Evolutionary conservation across 2,888 invertebrate species (phyloP).

Genomic region (Nephrotoma guestfalica): DNA sequence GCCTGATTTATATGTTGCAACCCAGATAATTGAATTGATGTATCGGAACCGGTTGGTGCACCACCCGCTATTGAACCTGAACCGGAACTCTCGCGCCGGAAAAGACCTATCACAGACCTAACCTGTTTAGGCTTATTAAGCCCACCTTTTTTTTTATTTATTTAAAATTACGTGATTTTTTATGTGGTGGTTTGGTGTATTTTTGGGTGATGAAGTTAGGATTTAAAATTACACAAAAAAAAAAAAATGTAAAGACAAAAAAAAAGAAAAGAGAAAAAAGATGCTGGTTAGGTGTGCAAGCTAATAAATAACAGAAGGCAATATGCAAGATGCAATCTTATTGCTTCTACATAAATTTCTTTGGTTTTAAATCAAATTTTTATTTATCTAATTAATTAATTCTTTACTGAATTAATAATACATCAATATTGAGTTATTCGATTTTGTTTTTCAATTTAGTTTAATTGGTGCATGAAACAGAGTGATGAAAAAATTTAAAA

Average conservation of each 20-base stretch:
- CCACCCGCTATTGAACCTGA: constrained; percentile 42
- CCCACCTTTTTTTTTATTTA: constrained; percentile 43
- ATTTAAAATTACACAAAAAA: not conserved
- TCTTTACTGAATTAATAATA: not conserved
- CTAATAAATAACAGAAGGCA: constrained; percentile 18
- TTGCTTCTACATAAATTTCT: not conserved
- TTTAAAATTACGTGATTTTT: constrained; percentile 1
- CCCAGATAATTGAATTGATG: constrained; percentile 15
- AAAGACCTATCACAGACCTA: constrained; percentile 79
- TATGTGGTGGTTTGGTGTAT: not conserved
- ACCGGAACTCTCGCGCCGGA: constrained; percentile 67
- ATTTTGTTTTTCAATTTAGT: not conserved
- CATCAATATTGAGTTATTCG: not conserved
- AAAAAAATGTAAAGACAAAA: not conserved
- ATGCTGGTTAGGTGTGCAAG: constrained; percentile 3
- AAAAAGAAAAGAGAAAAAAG: constrained; percentile 13
- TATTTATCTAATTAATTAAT: not conserved
- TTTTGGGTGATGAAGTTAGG: not conserved
- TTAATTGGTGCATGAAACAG: not conserved
- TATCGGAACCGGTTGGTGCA: constrained; percentile 38
- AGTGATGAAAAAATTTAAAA: not conserved
- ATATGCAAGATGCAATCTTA: constrained; percentile 3
- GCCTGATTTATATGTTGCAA: constrained; percentile 15
- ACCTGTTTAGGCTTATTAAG: constrained; percentile 73
- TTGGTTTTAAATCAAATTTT: not conserved